Base-by-base conservation (phyloP, 2,113 vertebrate genomes). In the Lutjanus erythropterus region DNA sequence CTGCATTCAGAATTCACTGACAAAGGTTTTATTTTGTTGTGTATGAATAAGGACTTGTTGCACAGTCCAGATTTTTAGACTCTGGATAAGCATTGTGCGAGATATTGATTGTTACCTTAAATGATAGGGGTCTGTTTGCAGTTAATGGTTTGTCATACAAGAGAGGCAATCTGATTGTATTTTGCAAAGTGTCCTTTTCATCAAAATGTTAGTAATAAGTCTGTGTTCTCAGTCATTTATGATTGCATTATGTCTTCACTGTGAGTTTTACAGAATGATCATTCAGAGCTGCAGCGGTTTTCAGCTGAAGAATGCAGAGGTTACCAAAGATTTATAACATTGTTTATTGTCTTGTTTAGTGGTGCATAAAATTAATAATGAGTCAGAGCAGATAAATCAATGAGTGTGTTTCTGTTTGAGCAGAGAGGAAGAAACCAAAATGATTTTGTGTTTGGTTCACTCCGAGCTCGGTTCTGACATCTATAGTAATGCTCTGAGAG, bases 381-480 rank as follows among this genome's bases (percentile, higher is more conserved):
- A 82, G 55, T 75, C 23, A 16, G 46, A 60, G 42, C 42, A 46
- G 59, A 82, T 70, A 67, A 65, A 80, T 85, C 53, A 75, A 42
- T 66, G 64, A 5, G 18, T 58, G 25, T 23, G 50, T 71, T 70
- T 71, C 39, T 66, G 68, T 78, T 39, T 58, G 35, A 33, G 50
- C 55, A 50, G 25, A 65, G 62, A 69, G 27, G 16, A 64, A 47
- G 56, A 81, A 78, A 78, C 33, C 11, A 25, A 67, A 72, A 44
- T 69, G 29, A 70, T 70, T 68, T 59, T 44, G 39, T 71, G 44
- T 71, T 49, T 21, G 31, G 55, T 68, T 78, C 69, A 46, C 52
- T 72, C 35, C 12, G 2, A 64, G 68, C 75, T 53, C 60, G 64
- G 68, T 37, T 68, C 61, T 55, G 52, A 67, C 56, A 67, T 78